Evolutionary conservation across 2,113 vertebrate genomes (phyloP).

Genomic region (Microtus ochrogaster): DNA sequence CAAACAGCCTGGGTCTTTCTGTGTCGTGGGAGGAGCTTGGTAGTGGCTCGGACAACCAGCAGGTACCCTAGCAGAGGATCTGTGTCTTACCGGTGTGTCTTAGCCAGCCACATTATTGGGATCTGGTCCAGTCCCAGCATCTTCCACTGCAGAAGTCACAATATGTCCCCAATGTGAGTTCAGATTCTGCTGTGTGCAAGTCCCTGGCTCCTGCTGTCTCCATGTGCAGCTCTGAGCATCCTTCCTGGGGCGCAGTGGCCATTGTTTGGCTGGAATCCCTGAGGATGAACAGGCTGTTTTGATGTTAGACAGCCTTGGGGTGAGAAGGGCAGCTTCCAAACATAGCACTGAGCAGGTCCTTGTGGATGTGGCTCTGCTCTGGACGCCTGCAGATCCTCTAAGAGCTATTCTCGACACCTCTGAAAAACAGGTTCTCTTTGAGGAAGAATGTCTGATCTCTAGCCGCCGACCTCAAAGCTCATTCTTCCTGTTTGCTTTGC

Average conservation of each 20-base stretch:
- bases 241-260: background rate
- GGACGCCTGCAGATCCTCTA: background rate
- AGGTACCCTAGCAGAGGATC: background rate
- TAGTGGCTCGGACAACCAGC: background rate
- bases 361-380: background rate
- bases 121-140: background rate
- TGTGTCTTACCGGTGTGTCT: background rate
- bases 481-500: background rate
- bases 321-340: conserved; percentile 64
- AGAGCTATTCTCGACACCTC: conserved; percentile 52
- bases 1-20: background rate
- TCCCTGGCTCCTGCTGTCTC: background rate
- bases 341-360: conserved; percentile 1
- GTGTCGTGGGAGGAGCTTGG: background rate
- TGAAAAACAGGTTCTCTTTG: conserved; percentile 56
- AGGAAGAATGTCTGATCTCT: conserved; percentile 56
- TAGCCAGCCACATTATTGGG: background rate
- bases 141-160: background rate
- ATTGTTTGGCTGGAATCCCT: background rate
- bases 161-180: background rate
- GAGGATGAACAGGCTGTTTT: conserved; percentile 46
- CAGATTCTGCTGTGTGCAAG: background rate
- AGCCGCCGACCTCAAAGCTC: conserved; percentile 15
- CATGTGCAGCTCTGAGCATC: background rate
- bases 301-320: background rate